Percentiles rank a stretch among this genome's conserved stretches.
Evolutionary conservation across 2,888 invertebrate species (phyloP).

Genomic region (Orthosia cruda): DNA sequence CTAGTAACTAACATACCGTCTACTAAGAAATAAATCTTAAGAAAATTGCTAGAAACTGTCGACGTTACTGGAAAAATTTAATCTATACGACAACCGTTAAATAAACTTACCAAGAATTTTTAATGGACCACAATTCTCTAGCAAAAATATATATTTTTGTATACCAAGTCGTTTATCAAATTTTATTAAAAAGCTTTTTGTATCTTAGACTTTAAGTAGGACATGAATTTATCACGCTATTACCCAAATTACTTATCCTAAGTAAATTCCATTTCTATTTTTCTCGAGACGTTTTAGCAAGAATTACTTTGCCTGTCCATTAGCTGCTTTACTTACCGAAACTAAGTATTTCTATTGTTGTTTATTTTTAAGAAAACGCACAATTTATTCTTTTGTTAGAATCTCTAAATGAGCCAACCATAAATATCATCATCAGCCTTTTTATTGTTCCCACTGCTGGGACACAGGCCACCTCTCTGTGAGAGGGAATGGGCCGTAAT

Average conservation of each 20-base stretch:
- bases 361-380: conserved; percentile 25
- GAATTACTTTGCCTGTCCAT: conserved; percentile 59
- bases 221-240: conserved; percentile 54
- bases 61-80: neutral
- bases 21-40: neutral
- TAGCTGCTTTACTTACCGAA: conserved; percentile 29
- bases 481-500: too few species aligned
- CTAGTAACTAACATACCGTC: too few species aligned
- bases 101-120: conserved; percentile 21
- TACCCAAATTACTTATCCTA: conserved; percentile 52
- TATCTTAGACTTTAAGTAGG: conserved; percentile 33
- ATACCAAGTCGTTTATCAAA: conserved; percentile 42
- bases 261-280: conserved; percentile 53
- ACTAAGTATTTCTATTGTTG: conserved; percentile 54
- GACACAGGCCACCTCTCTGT: too few species aligned
- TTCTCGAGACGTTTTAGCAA: conserved; percentile 43
- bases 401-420: neutral
- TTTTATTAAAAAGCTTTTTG: conserved; percentile 38
- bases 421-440: too few species aligned
- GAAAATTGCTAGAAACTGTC: neutral
- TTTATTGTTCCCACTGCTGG: too few species aligned
- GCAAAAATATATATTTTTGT: conserved; percentile 3
- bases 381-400: conserved; percentile 8
- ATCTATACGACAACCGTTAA: conserved; percentile 9
- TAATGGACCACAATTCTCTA: conserved; percentile 8